phyloP scores from a whole-genome alignment of 2,797 vertebrate genomes.

The Alosa sapidissima region DNA sequence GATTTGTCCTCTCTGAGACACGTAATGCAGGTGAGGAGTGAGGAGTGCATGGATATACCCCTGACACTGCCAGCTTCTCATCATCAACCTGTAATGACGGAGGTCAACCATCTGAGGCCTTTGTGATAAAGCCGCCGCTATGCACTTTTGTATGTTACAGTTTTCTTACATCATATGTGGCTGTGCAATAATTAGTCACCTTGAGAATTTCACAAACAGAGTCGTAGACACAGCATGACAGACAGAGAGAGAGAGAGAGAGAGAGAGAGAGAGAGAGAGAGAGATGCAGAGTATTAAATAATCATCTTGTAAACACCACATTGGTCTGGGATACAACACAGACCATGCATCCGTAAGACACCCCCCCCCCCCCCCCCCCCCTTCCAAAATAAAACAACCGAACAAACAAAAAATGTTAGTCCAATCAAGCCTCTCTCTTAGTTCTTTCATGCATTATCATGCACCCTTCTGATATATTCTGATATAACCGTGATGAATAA shows the following conservation, averaged over 20 bases:
- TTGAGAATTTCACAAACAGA: slow-evolving; percentile 67
- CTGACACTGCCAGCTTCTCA: slow-evolving; percentile 19
- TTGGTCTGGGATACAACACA: slow-evolving; percentile 21
- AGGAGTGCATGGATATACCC: slow-evolving; percentile 25
- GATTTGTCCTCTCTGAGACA: background rate
- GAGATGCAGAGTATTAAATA: background rate
- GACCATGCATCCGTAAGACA: slow-evolving; percentile 34
- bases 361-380: slow-evolving; percentile 31
- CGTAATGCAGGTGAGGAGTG: slow-evolving; percentile 28
- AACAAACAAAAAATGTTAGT: slow-evolving; percentile 44
- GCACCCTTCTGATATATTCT: slow-evolving; percentile 77
- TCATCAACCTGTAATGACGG: background rate
- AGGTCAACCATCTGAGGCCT: too few relatives aligned
- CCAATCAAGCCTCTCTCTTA: slow-evolving; percentile 46
- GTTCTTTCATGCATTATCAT: slow-evolving; percentile 81
- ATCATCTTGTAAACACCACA: slow-evolving; percentile 19
- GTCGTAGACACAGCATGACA: slow-evolving; percentile 42
- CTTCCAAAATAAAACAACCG: slow-evolving; percentile 20
- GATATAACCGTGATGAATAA: slow-evolving; percentile 86
- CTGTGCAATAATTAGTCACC: slow-evolving; percentile 68
- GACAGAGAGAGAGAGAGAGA: slow-evolving; percentile 57
- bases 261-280: background rate
- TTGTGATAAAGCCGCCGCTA: too few relatives aligned
- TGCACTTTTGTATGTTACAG: background rate
- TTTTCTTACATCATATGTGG: slow-evolving; percentile 27